Evolutionary conservation across 2,797 vertebrate species (phyloP), one percentile per base, ranked within the genome.

Genomic region (Myotis planiceps): DNA sequence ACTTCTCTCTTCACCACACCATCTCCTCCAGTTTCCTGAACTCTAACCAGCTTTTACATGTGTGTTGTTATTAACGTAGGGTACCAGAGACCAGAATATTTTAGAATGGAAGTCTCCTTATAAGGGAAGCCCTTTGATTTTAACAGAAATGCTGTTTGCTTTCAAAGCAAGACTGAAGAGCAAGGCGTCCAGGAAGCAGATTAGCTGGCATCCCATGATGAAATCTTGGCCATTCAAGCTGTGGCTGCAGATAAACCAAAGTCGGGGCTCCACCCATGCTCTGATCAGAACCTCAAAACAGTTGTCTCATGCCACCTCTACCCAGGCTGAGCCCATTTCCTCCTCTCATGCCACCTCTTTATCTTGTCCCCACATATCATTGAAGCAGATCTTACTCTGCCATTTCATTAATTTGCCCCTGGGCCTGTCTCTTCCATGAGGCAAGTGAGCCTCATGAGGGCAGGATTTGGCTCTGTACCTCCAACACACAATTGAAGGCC

Each of bases 181-280:
- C 42, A 72, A 80, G 71, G 60, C 47, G 76, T 12, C 49, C 45
- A 79, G 71, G 69, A 81, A 88, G 29, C 63, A 72, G 55, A 72
- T 29, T 39, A 89, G 21, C 27, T 86, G 39, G 14, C 45, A 58
- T 42, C 75, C 14, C 18, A 49, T 58, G 88, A 32, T 72, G 58
- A 72, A 69, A 75, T 80, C 72, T 91, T 34, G 58, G 18, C 60
- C 53, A 21, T 79, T 63, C 42, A 51, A 25, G n/a, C n/a, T 60
- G 37, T 92, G 83, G 66, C 27, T 88, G 13, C 37, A 94, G 47
- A 87, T 84, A 91, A 92, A 84, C 76, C 60, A 53, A 90, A 89
- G 25, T 5, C 58, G 51, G 65, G 66, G 9, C 53, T 63, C 74
- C 23, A 42, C 39, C 47, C 21, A n/a, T 4, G 45, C 76, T 95